phyloP scores from a whole-genome alignment of 2,797 vertebrate species.

The Discoglossus pictus region DNA sequence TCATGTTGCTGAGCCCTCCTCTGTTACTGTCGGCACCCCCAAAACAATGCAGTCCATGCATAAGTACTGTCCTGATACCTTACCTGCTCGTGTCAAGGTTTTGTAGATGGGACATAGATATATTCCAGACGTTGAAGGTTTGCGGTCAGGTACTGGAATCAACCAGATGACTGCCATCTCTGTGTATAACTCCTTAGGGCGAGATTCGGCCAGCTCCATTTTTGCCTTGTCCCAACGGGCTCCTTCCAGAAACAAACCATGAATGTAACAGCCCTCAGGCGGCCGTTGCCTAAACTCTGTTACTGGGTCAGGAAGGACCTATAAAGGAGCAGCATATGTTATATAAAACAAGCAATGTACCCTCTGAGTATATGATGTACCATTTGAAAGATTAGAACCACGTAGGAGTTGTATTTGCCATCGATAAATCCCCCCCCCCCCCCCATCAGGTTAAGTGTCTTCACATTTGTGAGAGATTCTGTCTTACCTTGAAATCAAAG shows the following conservation, averaged over 20 bases:
- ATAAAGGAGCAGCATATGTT: slow-evolving; percentile 16
- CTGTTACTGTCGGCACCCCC: too few species aligned
- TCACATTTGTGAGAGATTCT: too few species aligned
- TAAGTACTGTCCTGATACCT: too few species aligned
- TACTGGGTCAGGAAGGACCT: slow-evolving; percentile 73
- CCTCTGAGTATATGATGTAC: too few species aligned
- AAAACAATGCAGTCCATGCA: too few species aligned
- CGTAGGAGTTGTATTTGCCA: too few species aligned
- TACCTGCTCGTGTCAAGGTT: slow-evolving; percentile 86
- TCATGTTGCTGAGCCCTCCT: background rate
- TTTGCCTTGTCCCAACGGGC: slow-evolving; percentile 77
- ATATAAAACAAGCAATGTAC: background rate
- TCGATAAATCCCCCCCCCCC: too few species aligned
- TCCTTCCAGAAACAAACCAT: slow-evolving; percentile 87
- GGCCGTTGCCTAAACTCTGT: slow-evolving; percentile 71
- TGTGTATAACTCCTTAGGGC: slow-evolving; percentile 85
- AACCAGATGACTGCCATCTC: slow-evolving; percentile 88
- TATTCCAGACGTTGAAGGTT: slow-evolving; percentile 63
- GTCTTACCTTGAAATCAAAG: slow-evolving; percentile 82
- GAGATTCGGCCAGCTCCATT: slow-evolving; percentile 71
- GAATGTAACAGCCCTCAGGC: slow-evolving; percentile 78
- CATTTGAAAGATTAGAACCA: too few species aligned
- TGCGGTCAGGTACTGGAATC: slow-evolving; percentile 74
- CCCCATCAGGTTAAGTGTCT: too few species aligned
- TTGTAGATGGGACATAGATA: slow-evolving; percentile 91